These are phyloP conservation scores for Knipowitschia caucasica DNA, from an alignment of 2,797 vertebrate genomes.

Conservation along the genomic window DNA sequence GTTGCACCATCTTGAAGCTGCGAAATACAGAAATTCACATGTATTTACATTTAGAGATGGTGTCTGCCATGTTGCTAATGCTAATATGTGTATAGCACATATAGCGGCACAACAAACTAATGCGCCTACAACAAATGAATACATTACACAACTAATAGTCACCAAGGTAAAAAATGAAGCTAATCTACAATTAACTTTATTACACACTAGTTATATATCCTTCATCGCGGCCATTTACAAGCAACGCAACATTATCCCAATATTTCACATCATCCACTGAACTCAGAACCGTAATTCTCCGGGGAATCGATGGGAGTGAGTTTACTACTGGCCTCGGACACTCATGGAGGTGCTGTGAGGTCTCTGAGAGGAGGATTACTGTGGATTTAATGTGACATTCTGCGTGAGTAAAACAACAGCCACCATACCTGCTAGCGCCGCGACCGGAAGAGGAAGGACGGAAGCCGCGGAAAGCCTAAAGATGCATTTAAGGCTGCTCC, in stretches of 20 bases:
- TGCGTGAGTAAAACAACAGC: slow-evolving; percentile 14
- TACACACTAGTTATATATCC: too few species aligned
- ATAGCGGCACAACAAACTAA: neutral
- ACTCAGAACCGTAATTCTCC: slow-evolving; percentile 9
- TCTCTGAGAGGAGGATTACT: slow-evolving; percentile 54
- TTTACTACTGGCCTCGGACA: rapidly evolving
- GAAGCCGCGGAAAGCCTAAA: slow-evolving; percentile 44
- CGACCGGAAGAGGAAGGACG: slow-evolving; percentile 77
- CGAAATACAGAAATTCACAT: slow-evolving; percentile 12
- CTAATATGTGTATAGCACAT: neutral
- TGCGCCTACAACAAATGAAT: neutral
- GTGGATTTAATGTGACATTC: slow-evolving; percentile 51
- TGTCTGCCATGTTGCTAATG: slow-evolving; percentile 11
- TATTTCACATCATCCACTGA: neutral
- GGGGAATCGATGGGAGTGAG: rapidly evolving
- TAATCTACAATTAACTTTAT: too few species aligned
- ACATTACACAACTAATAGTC: too few species aligned
- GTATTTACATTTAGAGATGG: rapidly evolving
- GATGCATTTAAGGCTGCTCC: slow-evolving; percentile 7
- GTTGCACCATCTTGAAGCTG: slow-evolving; percentile 90
- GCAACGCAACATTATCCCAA: neutral
- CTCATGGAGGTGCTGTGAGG: rapidly evolving
- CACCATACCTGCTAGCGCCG: slow-evolving; percentile 75
- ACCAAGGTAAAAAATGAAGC: too few species aligned
- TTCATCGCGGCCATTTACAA: slow-evolving; percentile 22